Evolutionary conservation across 2,113 vertebrate species (phyloP).

Genomic region (Passer montanus): DNA sequence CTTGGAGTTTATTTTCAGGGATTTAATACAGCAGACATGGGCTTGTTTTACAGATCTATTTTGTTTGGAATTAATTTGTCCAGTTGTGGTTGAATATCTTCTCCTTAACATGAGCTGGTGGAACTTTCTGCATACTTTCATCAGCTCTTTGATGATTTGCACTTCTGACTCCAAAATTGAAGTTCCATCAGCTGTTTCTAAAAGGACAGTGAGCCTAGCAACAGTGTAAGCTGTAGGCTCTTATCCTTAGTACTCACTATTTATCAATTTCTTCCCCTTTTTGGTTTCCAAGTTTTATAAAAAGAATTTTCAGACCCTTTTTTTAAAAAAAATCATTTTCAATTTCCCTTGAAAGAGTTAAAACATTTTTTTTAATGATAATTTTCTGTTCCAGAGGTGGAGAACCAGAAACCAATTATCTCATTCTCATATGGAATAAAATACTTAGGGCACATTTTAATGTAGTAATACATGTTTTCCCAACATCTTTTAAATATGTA

Average conservation of each 20-base stretch:
- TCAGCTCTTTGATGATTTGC: neutral
- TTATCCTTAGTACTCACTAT: neutral
- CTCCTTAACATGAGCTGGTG: neutral
- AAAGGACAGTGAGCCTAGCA: neutral
- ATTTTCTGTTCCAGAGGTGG: slow-evolving; percentile 1
- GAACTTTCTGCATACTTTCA: neutral
- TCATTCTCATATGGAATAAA: neutral
- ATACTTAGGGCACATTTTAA: neutral
- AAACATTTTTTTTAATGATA: neutral
- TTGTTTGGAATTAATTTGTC: neutral
- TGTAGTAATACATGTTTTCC: neutral
- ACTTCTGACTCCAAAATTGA: neutral
- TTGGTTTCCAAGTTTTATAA: neutral
- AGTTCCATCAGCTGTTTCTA: neutral
- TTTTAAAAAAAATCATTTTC: neutral
- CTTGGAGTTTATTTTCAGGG: slow-evolving; percentile 8
- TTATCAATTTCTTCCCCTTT: neutral
- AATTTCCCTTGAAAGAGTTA: neutral
- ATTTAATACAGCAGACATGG: slow-evolving; percentile 17
- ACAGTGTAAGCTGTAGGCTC: neutral
- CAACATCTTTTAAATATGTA: neutral
- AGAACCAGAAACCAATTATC: neutral
- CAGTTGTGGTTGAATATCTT: neutral
- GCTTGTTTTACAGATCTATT: neutral
- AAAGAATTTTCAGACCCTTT: neutral